Evolutionary conservation across 2,113 vertebrate species (phyloP).

Genomic region (Lonchura striata): DNA sequence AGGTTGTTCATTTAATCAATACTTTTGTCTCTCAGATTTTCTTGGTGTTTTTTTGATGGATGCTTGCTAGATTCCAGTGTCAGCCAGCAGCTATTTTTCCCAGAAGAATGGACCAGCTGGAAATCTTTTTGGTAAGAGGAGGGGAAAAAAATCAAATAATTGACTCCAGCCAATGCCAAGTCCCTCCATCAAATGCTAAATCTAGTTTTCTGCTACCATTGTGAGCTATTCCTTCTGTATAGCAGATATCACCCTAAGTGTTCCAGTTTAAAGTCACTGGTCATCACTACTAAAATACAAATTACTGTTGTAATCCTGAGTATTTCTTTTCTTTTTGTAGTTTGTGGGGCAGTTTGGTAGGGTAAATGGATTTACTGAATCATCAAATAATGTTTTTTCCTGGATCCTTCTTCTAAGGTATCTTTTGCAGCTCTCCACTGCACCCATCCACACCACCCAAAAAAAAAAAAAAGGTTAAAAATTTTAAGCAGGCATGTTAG

Average conservation of each 20-base stretch:
- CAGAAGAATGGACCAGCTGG: background rate
- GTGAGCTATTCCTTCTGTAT: background rate
- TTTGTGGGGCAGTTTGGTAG: background rate
- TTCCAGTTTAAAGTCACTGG: background rate
- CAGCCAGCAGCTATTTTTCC: background rate
- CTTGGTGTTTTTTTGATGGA: background rate
- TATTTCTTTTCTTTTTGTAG: background rate
- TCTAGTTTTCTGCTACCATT: background rate
- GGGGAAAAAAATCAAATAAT: background rate
- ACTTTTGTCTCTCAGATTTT: background rate
- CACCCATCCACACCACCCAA: rapidly evolving
- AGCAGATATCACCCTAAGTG: background rate
- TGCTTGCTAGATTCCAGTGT: background rate
- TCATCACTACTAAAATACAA: background rate
- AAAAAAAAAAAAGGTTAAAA: background rate
- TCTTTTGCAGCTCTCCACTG: background rate
- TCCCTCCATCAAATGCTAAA: background rate
- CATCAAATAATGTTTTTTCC: background rate
- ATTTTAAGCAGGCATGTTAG: background rate
- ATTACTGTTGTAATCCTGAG: background rate
- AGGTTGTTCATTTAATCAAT: background rate
- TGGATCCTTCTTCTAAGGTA: background rate
- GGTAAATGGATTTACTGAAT: background rate
- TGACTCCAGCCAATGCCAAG: background rate
- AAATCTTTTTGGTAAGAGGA: background rate